These are phyloP conservation scores for Eupristina koningsbergeri DNA, from an alignment of 1,140 invertebrate genomes.

Conservation along the genomic window DNA sequence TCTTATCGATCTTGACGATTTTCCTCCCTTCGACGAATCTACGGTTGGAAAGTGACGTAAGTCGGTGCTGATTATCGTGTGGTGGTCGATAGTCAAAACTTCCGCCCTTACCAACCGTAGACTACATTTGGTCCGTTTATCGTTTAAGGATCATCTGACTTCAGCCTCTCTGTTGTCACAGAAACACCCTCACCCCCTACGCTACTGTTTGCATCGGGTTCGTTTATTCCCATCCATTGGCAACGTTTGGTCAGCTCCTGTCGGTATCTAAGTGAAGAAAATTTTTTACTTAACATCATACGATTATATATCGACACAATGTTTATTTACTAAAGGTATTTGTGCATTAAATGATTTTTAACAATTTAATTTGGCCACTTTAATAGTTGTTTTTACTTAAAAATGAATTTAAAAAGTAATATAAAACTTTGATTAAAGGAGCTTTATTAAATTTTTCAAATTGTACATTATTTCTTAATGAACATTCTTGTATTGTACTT, in stretches of 20 bases:
- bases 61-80: slow-evolving; percentile 35
- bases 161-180: slow-evolving; percentile 65
- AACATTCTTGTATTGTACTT: too few species aligned
- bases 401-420: too few species aligned
- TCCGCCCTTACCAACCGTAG: neutral
- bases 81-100: slow-evolving; percentile 45
- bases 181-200: slow-evolving; percentile 53
- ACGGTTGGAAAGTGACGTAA: slow-evolving; percentile 18
- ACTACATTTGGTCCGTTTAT: neutral
- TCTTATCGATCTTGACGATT: neutral
- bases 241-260: slow-evolving; percentile 79
- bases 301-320: neutral
- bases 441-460: too few species aligned
- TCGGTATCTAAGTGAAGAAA: slow-evolving; percentile 67
- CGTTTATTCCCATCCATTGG: slow-evolving; percentile 81
- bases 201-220: slow-evolving; percentile 61
- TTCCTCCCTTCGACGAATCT: neutral
- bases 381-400: too few species aligned
- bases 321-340: too few species aligned
- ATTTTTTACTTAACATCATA: neutral
- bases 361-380: too few species aligned
- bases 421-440: too few species aligned
- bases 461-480: too few species aligned
- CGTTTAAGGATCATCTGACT: slow-evolving; percentile 65
- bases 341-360: too few species aligned